phyloP scores from a whole-genome alignment of 2,113 vertebrate species.

The Labeo catla region DNA sequence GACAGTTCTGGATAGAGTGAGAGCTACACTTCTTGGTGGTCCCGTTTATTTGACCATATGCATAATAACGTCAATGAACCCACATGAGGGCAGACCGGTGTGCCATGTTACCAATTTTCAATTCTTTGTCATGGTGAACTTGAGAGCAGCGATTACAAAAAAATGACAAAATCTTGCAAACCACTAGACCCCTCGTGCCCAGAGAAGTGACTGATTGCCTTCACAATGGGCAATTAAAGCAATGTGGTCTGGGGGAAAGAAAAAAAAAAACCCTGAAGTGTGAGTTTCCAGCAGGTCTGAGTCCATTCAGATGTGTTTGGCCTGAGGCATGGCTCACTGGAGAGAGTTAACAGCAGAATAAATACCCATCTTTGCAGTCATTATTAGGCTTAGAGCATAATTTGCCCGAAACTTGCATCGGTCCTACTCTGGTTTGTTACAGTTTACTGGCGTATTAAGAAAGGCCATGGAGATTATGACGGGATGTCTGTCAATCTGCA shows the following conservation, averaged over 20 bases:
- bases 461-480: conserved; percentile 76
- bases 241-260: conserved; percentile 72
- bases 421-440: conserved; percentile 78
- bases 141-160: conserved; percentile 44
- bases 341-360: conserved; percentile 84
- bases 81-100: conserved; percentile 22
- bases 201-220: conserved; percentile 75
- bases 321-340: conserved; percentile 81
- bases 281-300: conserved; percentile 64
- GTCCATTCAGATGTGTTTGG: conserved; percentile 78
- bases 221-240: conserved; percentile 80
- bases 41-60: background rate
- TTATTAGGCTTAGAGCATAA: conserved; percentile 83
- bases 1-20: background rate
- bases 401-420: conserved; percentile 76
- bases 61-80: background rate
- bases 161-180: conserved; percentile 48
- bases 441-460: conserved; percentile 79
- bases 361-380: conserved; percentile 83
- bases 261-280: conserved; percentile 36
- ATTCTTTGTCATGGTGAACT: conserved; percentile 34
- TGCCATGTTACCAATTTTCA: background rate
- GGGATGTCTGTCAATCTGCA: conserved; percentile 72
- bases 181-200: conserved; percentile 68
- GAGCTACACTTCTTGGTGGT: conserved; percentile 20